phyloP scores from a whole-genome alignment of 2,113 vertebrate genomes.

The Aviceda subcristata region DNA sequence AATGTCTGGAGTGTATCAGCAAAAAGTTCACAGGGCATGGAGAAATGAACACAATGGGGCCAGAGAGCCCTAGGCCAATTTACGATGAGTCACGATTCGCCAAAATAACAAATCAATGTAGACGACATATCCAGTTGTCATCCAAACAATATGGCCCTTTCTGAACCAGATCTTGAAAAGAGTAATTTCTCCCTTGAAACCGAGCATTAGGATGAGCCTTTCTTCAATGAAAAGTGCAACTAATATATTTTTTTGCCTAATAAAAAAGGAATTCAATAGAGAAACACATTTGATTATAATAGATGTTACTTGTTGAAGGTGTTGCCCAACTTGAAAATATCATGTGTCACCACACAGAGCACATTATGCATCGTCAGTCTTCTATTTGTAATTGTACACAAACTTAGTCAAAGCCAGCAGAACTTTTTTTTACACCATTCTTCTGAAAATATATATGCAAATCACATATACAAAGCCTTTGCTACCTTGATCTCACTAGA shows the following conservation, averaged over 20 bases:
- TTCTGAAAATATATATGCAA: not conserved
- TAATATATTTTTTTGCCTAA: not conserved
- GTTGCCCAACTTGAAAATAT: not conserved
- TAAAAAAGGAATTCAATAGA: not conserved
- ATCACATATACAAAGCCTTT: not conserved
- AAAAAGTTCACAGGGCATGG: not conserved
- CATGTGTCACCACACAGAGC: rapidly evolving
- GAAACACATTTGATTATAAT: not conserved
- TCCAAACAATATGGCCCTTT: not conserved
- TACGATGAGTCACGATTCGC: not conserved
- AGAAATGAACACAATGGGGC: not conserved
- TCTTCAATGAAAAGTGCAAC: not conserved
- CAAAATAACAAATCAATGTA: not conserved
- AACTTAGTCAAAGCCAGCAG: not conserved
- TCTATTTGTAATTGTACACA: not conserved
- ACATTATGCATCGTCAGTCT: not conserved
- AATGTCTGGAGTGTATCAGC: not conserved
- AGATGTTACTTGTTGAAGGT: not conserved
- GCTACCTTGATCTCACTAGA: not conserved
- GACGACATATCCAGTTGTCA: not conserved
- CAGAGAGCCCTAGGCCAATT: not conserved
- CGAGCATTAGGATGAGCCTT: not conserved
- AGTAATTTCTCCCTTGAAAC: not conserved
- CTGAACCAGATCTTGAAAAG: not conserved
- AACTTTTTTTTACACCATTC: not conserved